Evolutionary conservation across 2,888 invertebrate species (phyloP), one percentile per base, ranked within the genome.

Genomic region (Brenthis ino): DNA sequence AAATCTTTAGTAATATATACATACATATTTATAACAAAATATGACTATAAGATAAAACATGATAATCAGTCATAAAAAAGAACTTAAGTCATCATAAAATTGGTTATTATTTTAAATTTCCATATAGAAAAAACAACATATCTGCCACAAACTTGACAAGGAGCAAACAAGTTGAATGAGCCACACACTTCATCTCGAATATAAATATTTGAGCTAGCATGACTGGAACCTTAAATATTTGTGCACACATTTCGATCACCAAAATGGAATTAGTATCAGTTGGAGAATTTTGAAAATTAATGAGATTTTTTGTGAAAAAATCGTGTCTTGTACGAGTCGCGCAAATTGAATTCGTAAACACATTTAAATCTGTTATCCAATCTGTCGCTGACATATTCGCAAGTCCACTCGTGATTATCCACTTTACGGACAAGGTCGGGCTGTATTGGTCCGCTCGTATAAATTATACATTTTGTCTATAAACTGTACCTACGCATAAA

Each of bases 331-430:
- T 37, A 48, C 37, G 28, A 47, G 68, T 61, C 65, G 73, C 73
- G 81, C 77, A 77, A 87, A 89, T 86, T 81, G 81, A 78, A 85
- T 81, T 81, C 82, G 85, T 83, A 84, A 83, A 81, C 79, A 84
- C 75, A 79, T 85, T 82, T 82, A 80, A 82, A 85, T 87, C 84
- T 85, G 84, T 85, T 85, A 85, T 85, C 79, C 89, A 90, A 88
- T 88, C 84, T 84, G 79, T 79, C 75, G 78, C 79, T 78, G 83
- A 80, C 84, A 81, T 80, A 81, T 83, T 82, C 82, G 79, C 82
- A 74, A 76, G 80, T 75, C 68, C 80, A 76, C 74, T 80, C 90
- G 91, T 91, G 92, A 91, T 92, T 90, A 91, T 90, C 86, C 90
- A 92, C 85, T 92, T 91, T 86, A 80, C 79, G 68, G 73, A 80